Evolutionary conservation across 1,140 invertebrate genomes (phyloP), one percentile per base, ranked within the genome.

Genomic region (Hylyphantes graminicola): DNA sequence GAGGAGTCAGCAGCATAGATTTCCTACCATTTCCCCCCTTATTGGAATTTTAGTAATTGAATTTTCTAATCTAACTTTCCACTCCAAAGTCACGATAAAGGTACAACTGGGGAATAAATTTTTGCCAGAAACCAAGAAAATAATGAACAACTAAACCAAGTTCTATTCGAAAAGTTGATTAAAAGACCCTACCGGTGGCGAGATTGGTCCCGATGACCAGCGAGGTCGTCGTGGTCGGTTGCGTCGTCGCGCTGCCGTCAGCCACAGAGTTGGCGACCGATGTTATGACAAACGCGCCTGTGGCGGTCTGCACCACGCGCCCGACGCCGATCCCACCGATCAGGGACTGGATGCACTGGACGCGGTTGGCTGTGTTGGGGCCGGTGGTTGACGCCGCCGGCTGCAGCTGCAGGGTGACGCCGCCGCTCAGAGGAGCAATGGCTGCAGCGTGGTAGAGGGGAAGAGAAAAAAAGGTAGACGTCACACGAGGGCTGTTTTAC

Each of bases 301-400:
- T 91, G 54, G 93, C 91, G 10, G 93, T 94, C 88, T 94, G 93
- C 17, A 94, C 93, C 54, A 94, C 89, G 86, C 94, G 93, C 61
- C 82, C 85, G 35, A 35, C 35, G 82, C 82, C 85, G 74, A 87
- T 79, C 86, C 87, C 86, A 79, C 80, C 80, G 51, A 83, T 74
- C 3, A 83, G 54, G 48, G 80, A 83, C 15, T 83, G 85, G 72
- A 86, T 65, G 51, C 70, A 63, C 17, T 64, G 74, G 80, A 85
- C 63, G 64, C 61, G 63, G 67, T 51, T 78, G 75, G 70, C 53
- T 53, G 13, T 10, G 7, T 17, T 15, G 12, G 75, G 51, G 19
- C 50, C 63, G 35, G 35, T 35, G 35, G 35, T 35, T 35, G 35
- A 35, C 1, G 50, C 35, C 54, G 54, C 50, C n/a, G 79, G 63